A percentile compares a stretch with the other conserved stretches of the same genome.
These are phyloP conservation scores for Neocrepidodera transversa DNA, from an alignment of 2,888 invertebrate species.

Conservation along the genomic window DNA sequence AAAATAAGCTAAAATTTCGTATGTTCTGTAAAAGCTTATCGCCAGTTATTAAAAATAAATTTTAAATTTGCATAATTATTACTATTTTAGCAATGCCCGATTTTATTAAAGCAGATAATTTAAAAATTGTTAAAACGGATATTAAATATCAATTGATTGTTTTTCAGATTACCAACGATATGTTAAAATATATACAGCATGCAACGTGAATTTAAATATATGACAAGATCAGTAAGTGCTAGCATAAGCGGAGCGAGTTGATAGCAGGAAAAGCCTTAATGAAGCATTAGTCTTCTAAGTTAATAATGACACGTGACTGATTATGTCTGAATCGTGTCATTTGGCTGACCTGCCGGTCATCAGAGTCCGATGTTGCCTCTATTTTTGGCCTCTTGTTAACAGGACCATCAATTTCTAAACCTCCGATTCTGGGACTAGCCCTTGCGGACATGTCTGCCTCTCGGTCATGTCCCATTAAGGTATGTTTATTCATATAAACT, in stretches of 20 bases:
- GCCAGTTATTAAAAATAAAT: no score
- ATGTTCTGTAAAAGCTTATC: no score
- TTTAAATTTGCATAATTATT: no score
- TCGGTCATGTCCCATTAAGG: slow-evolving; percentile 47
- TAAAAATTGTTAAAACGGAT: no score
- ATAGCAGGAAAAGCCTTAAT: slow-evolving; percentile 11
- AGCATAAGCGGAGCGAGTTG: not conserved
- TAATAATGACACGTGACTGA: slow-evolving; percentile 49
- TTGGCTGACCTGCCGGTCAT: slow-evolving; percentile 60
- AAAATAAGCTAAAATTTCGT: no score
- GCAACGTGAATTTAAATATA: slow-evolving; percentile 25
- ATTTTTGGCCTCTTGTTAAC: slow-evolving; percentile 52
- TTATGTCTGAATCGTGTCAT: slow-evolving; percentile 46
- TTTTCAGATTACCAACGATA: not conserved
- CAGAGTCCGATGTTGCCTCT: slow-evolving; percentile 52
- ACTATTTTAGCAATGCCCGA: no score
- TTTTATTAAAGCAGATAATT: no score
- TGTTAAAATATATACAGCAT: slow-evolving; percentile 33
- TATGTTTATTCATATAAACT: slow-evolving; percentile 53
- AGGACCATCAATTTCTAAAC: slow-evolving; percentile 46
- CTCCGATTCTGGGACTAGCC: slow-evolving; percentile 46
- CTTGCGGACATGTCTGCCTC: slow-evolving; percentile 48
- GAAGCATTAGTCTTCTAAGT: slow-evolving; percentile 51
- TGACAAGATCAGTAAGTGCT: not conserved
- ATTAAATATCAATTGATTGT: no score